These are phyloP conservation scores for Xiphias gladius DNA, from an alignment of 2,113 vertebrate genomes.

Conservation along the genomic window DNA sequence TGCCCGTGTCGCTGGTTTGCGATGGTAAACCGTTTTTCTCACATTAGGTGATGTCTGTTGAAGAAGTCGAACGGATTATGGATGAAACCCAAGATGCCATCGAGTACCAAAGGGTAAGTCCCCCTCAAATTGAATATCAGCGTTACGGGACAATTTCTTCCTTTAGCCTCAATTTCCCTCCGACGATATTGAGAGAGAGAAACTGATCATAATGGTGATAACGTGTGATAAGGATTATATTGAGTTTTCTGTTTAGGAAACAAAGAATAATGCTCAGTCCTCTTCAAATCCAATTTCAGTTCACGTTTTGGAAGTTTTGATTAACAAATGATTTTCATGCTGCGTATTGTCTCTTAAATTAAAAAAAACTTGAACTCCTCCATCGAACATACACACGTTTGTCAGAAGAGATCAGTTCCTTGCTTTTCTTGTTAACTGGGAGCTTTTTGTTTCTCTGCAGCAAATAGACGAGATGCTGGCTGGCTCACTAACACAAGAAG, in stretches of 20 bases:
- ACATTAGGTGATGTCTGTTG: constrained; percentile 92
- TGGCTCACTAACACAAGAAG: constrained; percentile 90
- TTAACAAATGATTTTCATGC: not conserved
- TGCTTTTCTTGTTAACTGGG: not conserved
- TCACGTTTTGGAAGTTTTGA: too few species aligned
- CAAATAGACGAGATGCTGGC: constrained; percentile 96
- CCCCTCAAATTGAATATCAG: too few species aligned
- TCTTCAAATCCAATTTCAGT: too few species aligned
- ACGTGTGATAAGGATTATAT: too few species aligned
- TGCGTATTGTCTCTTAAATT: not conserved
- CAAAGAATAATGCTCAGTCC: too few species aligned
- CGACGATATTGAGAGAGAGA: not conserved
- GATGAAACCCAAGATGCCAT: constrained; percentile 96
- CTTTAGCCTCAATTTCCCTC: not conserved
- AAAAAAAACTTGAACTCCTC: too few species aligned
- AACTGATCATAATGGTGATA: too few species aligned
- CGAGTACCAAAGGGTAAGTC: constrained; percentile 93
- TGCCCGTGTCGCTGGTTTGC: rapidly evolving
- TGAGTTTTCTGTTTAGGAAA: too few species aligned
- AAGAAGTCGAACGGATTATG: constrained; percentile 96
- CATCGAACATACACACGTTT: too few species aligned
- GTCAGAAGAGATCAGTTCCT: not conserved
- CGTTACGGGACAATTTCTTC: rapidly evolving
- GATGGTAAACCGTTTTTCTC: not conserved
- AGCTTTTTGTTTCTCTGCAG: constrained; percentile 69